Evolutionary conservation across 2,888 invertebrate genomes (phyloP).

Genomic region (Lepidocyrtoides sp.): DNA sequence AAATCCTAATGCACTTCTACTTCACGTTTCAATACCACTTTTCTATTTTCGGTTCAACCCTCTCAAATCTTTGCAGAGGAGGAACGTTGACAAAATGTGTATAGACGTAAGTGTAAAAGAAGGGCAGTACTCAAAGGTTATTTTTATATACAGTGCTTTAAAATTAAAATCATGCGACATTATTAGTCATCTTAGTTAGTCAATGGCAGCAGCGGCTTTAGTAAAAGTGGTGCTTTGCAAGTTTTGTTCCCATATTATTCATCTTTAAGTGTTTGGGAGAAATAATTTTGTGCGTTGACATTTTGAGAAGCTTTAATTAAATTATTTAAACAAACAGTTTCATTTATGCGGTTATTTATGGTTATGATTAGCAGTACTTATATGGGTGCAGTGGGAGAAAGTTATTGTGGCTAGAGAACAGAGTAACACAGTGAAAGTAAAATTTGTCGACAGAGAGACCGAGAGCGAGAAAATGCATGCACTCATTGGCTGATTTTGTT

Average conservation of each 20-base stretch:
- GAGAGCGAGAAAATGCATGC: neutral
- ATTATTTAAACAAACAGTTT: no score
- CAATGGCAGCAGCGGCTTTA: neutral
- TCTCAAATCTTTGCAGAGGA: neutral
- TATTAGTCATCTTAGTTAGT: neutral
- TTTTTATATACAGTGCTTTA: neutral
- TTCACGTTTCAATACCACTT: slow-evolving; percentile 17
- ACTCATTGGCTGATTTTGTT: neutral
- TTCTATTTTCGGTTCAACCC: slow-evolving; percentile 75
- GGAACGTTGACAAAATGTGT: slow-evolving; percentile 8
- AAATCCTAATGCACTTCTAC: neutral
- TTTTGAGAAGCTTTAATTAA: neutral
- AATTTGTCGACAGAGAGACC: neutral
- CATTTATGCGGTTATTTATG: no score
- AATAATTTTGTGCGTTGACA: neutral
- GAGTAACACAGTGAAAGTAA: slow-evolving; percentile 25
- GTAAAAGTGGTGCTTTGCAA: neutral
- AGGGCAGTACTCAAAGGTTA: no score
- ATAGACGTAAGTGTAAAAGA: neutral
- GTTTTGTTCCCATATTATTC: neutral
- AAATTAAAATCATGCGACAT: neutral
- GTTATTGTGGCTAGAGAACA: no score
- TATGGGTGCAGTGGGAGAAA: neutral
- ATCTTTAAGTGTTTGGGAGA: neutral
- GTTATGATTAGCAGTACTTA: neutral